Conservation (phyloP, 2,113 vertebrate genomes). For the Colius striatus region DNA sequence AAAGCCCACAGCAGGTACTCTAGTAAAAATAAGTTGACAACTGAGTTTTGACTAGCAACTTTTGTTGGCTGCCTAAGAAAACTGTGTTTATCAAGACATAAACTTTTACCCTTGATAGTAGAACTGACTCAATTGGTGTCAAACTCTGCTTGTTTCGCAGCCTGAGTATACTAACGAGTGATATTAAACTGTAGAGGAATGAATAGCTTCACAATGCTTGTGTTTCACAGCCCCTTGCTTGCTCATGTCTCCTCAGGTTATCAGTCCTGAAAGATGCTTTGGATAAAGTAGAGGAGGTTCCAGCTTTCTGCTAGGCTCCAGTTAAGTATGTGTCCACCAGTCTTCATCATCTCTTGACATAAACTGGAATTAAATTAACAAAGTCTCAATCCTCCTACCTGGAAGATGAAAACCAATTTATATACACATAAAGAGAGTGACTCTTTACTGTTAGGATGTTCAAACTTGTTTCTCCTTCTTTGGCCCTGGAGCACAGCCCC, state of each 20-base stretch:
- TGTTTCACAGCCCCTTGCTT: neutral
- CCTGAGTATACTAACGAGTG: neutral
- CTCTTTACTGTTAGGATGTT: neutral
- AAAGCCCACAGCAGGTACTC: neutral
- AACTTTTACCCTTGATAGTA: fast-evolving
- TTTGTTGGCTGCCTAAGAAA: neutral
- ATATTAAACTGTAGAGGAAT: neutral
- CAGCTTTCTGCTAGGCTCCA: neutral
- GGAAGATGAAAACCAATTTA: neutral
- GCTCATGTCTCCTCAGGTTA: neutral
- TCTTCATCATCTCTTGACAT: neutral
- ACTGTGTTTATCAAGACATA: neutral
- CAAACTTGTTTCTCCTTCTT: neutral
- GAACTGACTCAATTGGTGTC: neutral
- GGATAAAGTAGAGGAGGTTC: neutral
- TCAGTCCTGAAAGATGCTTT: neutral
- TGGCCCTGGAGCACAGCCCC: neutral
- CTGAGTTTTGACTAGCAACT: neutral
- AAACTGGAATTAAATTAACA: neutral
- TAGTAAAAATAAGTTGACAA: neutral
- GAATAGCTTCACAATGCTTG: neutral
- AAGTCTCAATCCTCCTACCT: neutral
- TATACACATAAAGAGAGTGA: neutral
- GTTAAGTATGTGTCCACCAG: neutral
- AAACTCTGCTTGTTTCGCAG: neutral